These are phyloP conservation scores for Agrochola circellaris DNA, from an alignment of 2,888 invertebrate species.

Conservation along the genomic window DNA sequence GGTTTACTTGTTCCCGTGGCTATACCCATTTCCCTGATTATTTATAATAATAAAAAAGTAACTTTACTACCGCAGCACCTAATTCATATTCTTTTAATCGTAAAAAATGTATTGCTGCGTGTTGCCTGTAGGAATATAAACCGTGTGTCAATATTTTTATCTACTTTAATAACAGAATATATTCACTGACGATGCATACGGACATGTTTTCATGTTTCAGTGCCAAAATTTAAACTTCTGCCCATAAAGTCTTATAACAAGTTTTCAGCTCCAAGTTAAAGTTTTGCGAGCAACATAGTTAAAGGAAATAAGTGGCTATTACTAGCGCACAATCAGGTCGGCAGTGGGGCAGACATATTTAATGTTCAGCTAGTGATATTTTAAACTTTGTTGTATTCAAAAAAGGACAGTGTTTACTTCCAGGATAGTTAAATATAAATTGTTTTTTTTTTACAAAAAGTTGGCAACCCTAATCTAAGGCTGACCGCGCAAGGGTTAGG, in stretches of 20 bases:
- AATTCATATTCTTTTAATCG: background rate
- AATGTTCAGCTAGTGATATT: conserved; percentile 31
- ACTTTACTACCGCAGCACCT: background rate
- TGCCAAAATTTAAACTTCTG: conserved; percentile 54
- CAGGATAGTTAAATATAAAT: background rate
- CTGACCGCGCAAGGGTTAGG: conserved; percentile 49
- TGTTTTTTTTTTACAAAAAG: conserved; percentile 4
- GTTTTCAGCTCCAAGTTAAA: conserved; percentile 40
- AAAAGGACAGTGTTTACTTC: background rate
- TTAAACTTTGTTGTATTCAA: conserved; percentile 17
- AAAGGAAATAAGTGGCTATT: conserved; percentile 56
- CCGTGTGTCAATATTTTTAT: conserved; percentile 2
- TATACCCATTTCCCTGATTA: background rate
- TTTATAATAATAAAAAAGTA: background rate
- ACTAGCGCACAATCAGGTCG: conserved; percentile 43
- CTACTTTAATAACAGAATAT: conserved; percentile 2
- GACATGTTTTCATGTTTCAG: conserved; percentile 32
- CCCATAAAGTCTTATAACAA: conserved; percentile 50
- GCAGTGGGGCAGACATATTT: conserved; percentile 17
- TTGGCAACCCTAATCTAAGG: conserved; percentile 35
- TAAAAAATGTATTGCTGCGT: background rate
- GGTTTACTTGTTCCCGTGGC: background rate
- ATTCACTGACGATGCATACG: conserved; percentile 13
- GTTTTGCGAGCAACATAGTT: conserved; percentile 45
- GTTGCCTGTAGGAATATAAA: background rate